Evolutionary conservation across 2,888 invertebrate genomes (phyloP).

Genomic region (Calameuta pallipes): DNA sequence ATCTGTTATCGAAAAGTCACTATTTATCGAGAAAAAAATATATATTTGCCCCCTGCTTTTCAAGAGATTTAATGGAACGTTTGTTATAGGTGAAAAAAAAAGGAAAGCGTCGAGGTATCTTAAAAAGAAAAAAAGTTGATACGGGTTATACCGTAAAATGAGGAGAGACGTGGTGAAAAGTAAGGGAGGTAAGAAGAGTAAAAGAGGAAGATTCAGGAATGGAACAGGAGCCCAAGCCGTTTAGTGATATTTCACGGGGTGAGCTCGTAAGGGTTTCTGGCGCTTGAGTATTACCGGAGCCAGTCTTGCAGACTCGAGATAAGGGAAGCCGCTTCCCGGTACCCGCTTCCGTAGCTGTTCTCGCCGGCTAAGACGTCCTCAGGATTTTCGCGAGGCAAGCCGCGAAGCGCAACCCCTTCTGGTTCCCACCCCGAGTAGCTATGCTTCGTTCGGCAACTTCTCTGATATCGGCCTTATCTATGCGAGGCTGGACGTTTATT

Average conservation of each 20-base stretch:
- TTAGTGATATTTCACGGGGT: slow-evolving; percentile 64
- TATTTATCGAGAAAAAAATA: no score
- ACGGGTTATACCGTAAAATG: neutral
- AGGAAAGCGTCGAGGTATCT: no score
- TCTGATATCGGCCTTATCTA: slow-evolving; percentile 61
- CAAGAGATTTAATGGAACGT: no score
- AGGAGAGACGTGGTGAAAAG: neutral
- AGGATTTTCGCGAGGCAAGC: slow-evolving; percentile 39
- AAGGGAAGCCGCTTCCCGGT: slow-evolving; percentile 51
- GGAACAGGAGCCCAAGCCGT: slow-evolving; percentile 41
- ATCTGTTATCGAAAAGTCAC: no score
- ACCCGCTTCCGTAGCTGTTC: slow-evolving; percentile 38
- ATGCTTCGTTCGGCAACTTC: slow-evolving; percentile 30
- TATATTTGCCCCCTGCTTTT: no score
- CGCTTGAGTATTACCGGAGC: slow-evolving; percentile 58
- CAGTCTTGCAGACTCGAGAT: slow-evolving; percentile 66
- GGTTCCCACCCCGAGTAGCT: slow-evolving; percentile 34
- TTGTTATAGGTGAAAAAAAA: no score
- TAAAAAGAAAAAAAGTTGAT: no score
- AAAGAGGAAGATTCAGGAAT: no score
- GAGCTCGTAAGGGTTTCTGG: slow-evolving; percentile 46
- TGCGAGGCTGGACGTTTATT: neutral
- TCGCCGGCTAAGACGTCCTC: slow-evolving; percentile 4
- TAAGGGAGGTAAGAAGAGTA: neutral
- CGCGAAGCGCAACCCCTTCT: slow-evolving; percentile 46